phyloP scores from a whole-genome alignment of 1,140 invertebrate genomes.

The Drosophila trapezifrons region DNA sequence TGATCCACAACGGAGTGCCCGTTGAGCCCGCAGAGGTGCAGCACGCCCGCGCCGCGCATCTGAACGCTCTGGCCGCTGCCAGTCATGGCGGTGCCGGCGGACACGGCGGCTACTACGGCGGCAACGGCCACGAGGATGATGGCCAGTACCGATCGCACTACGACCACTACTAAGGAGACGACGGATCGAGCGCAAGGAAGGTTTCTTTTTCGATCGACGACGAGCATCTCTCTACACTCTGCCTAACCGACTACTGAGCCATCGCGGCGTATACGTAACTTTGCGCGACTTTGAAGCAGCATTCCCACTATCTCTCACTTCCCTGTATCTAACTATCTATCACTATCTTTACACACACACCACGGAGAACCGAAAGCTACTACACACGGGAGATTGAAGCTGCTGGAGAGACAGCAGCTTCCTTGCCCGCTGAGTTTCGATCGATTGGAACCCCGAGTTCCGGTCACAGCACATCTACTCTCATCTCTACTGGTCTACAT shows the following conservation, averaged over 20 bases:
- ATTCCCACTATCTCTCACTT: constrained; percentile 7
- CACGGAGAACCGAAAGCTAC: constrained; percentile 36
- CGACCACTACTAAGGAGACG: constrained; percentile 70
- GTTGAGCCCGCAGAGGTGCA: constrained; percentile 87
- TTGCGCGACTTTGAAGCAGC: constrained; percentile 32
- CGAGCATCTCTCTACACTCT: constrained; percentile 39
- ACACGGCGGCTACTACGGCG: constrained; percentile 67
- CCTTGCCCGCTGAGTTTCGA: constrained; percentile 51
- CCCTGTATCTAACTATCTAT: constrained; percentile 16
- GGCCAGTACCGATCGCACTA: constrained; percentile 72
- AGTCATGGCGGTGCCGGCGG: constrained; percentile 54
- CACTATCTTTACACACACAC: constrained; percentile 32
- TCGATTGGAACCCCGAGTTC: constrained; percentile 4
- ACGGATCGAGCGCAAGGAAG: too few relatives aligned
- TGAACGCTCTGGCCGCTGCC: constrained; percentile 85
- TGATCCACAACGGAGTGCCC: constrained; percentile 85
- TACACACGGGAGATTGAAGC: constrained; percentile 57
- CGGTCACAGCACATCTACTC: constrained; percentile 15
- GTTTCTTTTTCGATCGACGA: too few relatives aligned
- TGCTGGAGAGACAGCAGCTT: constrained; percentile 26
- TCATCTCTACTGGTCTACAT: constrained; percentile 14
- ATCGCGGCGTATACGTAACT: constrained; percentile 44
- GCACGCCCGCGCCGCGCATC: constrained; percentile 86
- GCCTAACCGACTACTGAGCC: constrained; percentile 61
- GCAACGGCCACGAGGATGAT: constrained; percentile 71